Conservation (phyloP, 2,113 vertebrate species). For the Psammodynastes pulverulentus region DNA sequence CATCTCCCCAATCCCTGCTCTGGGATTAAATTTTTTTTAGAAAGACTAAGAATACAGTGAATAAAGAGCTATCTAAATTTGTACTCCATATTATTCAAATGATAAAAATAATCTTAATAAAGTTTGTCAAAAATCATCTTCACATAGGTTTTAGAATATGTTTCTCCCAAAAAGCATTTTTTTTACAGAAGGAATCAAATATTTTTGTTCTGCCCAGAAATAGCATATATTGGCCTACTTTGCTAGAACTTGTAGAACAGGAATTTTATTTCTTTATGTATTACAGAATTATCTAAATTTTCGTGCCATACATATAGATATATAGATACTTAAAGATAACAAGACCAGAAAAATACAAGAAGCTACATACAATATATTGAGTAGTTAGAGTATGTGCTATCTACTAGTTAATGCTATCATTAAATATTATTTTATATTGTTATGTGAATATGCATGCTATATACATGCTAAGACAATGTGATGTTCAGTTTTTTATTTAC, state of each 20-base stretch:
- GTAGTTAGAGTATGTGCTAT: not conserved
- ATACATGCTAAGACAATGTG: not conserved
- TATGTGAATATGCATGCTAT: not conserved
- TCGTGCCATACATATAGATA: too few relatives aligned
- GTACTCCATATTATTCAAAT: not conserved
- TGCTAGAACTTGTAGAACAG: not conserved
- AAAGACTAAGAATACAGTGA: not conserved
- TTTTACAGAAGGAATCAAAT: not conserved
- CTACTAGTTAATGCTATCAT: not conserved
- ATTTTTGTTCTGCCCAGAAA: not conserved
- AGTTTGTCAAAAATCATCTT: not conserved
- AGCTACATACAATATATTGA: not conserved
- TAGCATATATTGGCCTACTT: not conserved
- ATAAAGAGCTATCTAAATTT: not conserved
- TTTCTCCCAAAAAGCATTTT: not conserved
- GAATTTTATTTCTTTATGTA: not conserved
- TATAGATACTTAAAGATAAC: not conserved
- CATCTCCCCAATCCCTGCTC: not conserved
- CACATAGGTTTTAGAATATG: not conserved
- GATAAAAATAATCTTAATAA: not conserved
- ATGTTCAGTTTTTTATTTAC: not conserved
- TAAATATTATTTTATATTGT: not conserved
- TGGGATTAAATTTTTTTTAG: not conserved
- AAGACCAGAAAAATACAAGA: not conserved
- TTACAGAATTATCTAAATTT: not conserved